phyloP scores from a whole-genome alignment of 2,888 invertebrate genomes.

The Caenorhabditis panamensis region DNA sequence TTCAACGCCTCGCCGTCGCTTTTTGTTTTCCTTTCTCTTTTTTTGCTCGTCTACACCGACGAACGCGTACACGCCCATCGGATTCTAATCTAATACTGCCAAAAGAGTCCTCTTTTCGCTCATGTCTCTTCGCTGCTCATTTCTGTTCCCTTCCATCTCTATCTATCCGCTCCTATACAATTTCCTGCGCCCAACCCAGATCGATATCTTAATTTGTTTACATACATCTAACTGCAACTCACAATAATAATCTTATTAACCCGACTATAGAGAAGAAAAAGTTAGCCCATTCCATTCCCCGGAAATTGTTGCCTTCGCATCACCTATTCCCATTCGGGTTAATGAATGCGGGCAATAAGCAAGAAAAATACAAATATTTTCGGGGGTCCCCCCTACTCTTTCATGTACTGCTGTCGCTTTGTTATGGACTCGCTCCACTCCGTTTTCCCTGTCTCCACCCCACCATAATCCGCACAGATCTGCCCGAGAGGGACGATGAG shows the following conservation, averaged over 20 bases:
- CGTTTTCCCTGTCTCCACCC: not conserved
- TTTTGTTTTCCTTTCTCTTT: slow-evolving; percentile 31
- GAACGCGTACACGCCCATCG: slow-evolving; percentile 10
- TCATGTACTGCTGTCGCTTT: slow-evolving; percentile 11
- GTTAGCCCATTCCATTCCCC: not conserved
- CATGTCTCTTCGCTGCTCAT: slow-evolving; percentile 1
- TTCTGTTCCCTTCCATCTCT: slow-evolving; percentile 8
- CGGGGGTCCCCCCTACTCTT: not conserved
- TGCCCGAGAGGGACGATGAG: not conserved
- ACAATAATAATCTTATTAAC: not conserved
- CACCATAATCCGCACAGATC: slow-evolving; percentile 9
- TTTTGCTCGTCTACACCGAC: slow-evolving; percentile 9
- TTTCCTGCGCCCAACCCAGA: not conserved
- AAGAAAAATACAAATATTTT: slow-evolving; percentile 39
- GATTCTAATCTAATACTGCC: slow-evolving; percentile 21
- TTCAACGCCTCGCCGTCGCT: slow-evolving; percentile 28
- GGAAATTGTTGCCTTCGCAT: slow-evolving; percentile 14
- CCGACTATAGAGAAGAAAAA: not conserved
- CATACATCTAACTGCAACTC: not conserved
- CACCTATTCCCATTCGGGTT: slow-evolving; percentile 22
- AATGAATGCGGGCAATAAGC: slow-evolving; percentile 28
- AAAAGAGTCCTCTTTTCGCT: not conserved
- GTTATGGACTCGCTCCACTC: slow-evolving; percentile 11
- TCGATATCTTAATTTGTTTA: not conserved
- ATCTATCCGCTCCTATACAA: not conserved